Percentiles rank a stretch among this genome's conserved stretches.
phyloP scores from a whole-genome alignment of 2,888 invertebrate species.

The Hemistola chrysoprasaria region DNA sequence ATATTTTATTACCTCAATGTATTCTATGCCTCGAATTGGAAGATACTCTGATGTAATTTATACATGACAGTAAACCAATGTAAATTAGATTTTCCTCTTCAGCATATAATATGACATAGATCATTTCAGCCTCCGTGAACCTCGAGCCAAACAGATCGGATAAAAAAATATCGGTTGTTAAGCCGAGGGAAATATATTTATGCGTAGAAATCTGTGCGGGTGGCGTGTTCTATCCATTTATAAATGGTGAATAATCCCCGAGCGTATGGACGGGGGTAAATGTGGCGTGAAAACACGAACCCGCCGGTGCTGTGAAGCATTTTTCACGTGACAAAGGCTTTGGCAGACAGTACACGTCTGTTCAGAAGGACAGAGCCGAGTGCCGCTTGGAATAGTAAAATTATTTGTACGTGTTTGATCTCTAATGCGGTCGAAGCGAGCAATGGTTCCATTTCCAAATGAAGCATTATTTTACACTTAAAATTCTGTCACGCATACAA shows the following conservation, averaged over 20 bases:
- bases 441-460: no score
- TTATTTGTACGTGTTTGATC: slow-evolving; percentile 27
- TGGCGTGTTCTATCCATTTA: slow-evolving; percentile 67
- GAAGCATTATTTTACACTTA: slow-evolving; percentile 2
- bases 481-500: no score
- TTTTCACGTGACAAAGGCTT: slow-evolving; percentile 72
- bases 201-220: slow-evolving; percentile 60
- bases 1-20: no score
- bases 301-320: slow-evolving; percentile 50
- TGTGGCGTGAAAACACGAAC: slow-evolving; percentile 73
- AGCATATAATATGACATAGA: slow-evolving; percentile 2
- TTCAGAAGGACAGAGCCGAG: slow-evolving; percentile 30
- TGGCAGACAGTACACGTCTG: slow-evolving; percentile 55
- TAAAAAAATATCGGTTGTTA: slow-evolving; percentile 40
- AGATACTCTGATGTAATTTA: no score
- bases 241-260: slow-evolving; percentile 69
- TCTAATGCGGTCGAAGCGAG: slow-evolving; percentile 28
- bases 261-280: slow-evolving; percentile 63
- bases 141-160: slow-evolving; percentile 25
- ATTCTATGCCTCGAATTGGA: no score
- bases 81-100: slow-evolving; percentile 6
- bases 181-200: slow-evolving; percentile 47
- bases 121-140: slow-evolving; percentile 18
- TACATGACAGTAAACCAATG: slow-evolving; percentile 1
- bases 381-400: slow-evolving; percentile 17